phyloP scores from a whole-genome alignment of 2,113 vertebrate species.

The Alligator sinensis region DNA sequence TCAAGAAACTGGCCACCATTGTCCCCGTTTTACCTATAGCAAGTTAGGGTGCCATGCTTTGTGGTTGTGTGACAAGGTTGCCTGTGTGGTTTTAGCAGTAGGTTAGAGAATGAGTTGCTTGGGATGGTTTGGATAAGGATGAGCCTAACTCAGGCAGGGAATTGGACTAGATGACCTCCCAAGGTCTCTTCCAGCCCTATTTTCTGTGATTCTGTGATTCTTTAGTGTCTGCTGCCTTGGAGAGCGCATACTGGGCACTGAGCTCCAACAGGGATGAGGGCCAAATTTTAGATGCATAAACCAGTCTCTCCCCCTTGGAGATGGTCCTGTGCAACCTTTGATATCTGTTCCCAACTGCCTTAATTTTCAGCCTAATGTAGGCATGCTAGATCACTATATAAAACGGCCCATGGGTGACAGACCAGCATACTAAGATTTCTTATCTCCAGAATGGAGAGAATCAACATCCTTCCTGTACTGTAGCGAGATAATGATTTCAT shows the following conservation, averaged over 20 bases:
- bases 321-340: neutral
- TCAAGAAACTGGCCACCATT: no score
- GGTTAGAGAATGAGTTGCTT: no score
- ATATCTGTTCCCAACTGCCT: neutral
- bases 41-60: no score
- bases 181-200: no score
- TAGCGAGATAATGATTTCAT: constrained; percentile 43
- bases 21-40: no score
- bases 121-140: no score
- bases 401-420: neutral
- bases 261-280: neutral
- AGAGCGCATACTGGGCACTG: neutral
- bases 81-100: no score
- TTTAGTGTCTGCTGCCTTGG: neutral
- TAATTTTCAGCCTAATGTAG: neutral
- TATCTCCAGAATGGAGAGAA: neutral
- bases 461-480: neutral
- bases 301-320: neutral
- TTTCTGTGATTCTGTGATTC: no score
- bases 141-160: no score
- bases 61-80: no score
- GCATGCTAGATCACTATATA: neutral
- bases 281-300: neutral
- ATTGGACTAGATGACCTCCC: no score
- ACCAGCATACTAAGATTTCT: neutral